Evolutionary conservation across 2,888 invertebrate genomes (phyloP).

Genomic region (Malachius bipustulatus): DNA sequence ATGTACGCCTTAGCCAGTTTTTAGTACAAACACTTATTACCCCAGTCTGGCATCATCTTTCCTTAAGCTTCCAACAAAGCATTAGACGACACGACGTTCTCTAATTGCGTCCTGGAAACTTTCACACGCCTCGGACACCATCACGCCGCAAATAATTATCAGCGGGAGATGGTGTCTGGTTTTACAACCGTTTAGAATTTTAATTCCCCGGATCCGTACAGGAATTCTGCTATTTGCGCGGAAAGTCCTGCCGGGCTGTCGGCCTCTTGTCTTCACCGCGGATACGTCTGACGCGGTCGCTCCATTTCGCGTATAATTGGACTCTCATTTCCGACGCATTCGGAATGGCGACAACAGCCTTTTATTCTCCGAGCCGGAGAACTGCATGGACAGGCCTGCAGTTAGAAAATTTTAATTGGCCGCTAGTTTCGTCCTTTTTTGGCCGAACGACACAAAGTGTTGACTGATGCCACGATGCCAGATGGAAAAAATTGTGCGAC

Average conservation of each 20-base stretch:
- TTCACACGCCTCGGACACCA: no score
- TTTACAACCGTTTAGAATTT: constrained; percentile 34
- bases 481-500: no score
- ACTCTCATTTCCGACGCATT: constrained; percentile 39
- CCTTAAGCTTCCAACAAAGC: no score
- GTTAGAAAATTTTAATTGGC: constrained; percentile 39
- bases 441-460: no score
- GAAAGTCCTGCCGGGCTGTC: constrained; percentile 30
- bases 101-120: no score
- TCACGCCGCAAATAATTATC: no score
- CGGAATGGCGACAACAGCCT: constrained; percentile 37
- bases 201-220: constrained; percentile 33
- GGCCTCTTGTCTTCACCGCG: constrained; percentile 33
- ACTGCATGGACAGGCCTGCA: no score
- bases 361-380: constrained; percentile 33
- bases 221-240: constrained; percentile 35
- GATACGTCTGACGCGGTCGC: constrained; percentile 37
- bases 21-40: no score
- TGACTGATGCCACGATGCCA: no score
- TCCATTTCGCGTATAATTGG: constrained; percentile 36
- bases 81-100: no score
- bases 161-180: constrained; percentile 26
- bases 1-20: no score
- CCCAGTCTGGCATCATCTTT: no score
- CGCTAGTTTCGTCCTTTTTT: constrained; percentile 34